Evolutionary conservation across 2,797 vertebrate species (phyloP).

Genomic region (Mastacembelus armatus): DNA sequence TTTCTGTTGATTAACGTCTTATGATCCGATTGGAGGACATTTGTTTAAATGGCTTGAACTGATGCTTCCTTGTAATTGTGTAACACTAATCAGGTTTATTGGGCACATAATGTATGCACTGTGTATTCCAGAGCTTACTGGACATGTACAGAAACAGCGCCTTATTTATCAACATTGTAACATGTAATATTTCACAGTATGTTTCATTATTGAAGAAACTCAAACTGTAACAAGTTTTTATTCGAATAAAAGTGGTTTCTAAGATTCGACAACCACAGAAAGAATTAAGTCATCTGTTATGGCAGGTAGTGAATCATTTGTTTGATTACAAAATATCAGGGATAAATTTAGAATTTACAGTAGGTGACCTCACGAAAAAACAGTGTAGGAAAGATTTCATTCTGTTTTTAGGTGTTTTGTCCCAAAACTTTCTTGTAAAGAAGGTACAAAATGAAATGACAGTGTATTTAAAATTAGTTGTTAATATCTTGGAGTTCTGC

Average conservation of each 20-base stretch:
- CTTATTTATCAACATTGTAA: conserved; percentile 73
- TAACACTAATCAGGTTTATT: conserved; percentile 68
- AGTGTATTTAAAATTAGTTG: background rate
- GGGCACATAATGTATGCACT: conserved; percentile 61
- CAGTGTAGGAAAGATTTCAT: background rate
- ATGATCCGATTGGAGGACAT: conserved; percentile 31
- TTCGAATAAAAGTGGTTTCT: conserved; percentile 72
- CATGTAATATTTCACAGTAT: conserved; percentile 68
- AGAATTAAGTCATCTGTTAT: background rate
- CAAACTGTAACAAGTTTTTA: conserved; percentile 46
- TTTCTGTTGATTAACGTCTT: conserved; percentile 9
- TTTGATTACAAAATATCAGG: background rate
- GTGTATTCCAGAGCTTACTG: conserved; percentile 52
- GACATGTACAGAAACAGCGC: conserved; percentile 45
- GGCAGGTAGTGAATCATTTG: background rate
- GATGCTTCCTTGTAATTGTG: conserved; percentile 35
- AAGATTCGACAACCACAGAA: conserved; percentile 18
- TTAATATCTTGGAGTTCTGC: conserved; percentile 27
- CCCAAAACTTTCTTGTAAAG: background rate
- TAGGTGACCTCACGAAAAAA: background rate
- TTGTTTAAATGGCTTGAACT: conserved; percentile 50
- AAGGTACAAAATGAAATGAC: background rate
- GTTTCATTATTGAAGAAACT: conserved; percentile 49
- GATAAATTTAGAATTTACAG: background rate
- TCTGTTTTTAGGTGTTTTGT: background rate